Base-by-base conservation (phyloP, 2,113 vertebrate species). In the Forbesichthys agassizii region DNA sequence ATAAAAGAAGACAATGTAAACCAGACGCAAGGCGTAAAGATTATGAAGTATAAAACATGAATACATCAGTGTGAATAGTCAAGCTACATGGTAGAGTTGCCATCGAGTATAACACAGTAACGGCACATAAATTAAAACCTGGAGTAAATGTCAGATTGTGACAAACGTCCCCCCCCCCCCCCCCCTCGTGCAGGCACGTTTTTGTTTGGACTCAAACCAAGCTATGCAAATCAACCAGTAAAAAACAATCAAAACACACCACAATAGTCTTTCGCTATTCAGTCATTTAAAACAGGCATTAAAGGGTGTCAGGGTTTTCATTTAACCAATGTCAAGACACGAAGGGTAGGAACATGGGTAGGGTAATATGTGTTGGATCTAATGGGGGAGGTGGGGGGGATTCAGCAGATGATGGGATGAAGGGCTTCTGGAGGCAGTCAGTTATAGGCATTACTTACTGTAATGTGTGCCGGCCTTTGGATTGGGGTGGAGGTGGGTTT, bases 391-490 rank as follows among this genome's bases (percentile, higher is more conserved):
- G 55, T 7, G 56, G 46, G 27, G 27, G 47, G 48, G 42, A 48
- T 11, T 13, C 6, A 8, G 13, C 14, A 16, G 53, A 16, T 55
- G 53, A 55, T 14, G 53, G 16, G 53, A 16, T n/a, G 13, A 8
- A 16, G 53, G 11, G 14, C 7, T 16, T 14, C n/a, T 55, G 64
- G 74, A 68, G 72, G 59, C 73, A 87, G 83, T 98, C 95, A 97
- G 87, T 98, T 93, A 86, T 95, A 96, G 87, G 90, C 88, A 88
- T 95, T 98, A 99, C 98, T 99, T 98, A 99, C 98, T 96, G 97
- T 96, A 94, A 97, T 95, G 88, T 99, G 96, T 90, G 97, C 94
- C 82, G 96, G 95, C 81, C 95, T 94, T 92, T 95, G 93, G 89
- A 95, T 92, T 92, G 95, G 93, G 87, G 92, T 92, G 87, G 95